Conservation (phyloP, 2,113 vertebrate species). For the Cheilinus undulatus region DNA sequence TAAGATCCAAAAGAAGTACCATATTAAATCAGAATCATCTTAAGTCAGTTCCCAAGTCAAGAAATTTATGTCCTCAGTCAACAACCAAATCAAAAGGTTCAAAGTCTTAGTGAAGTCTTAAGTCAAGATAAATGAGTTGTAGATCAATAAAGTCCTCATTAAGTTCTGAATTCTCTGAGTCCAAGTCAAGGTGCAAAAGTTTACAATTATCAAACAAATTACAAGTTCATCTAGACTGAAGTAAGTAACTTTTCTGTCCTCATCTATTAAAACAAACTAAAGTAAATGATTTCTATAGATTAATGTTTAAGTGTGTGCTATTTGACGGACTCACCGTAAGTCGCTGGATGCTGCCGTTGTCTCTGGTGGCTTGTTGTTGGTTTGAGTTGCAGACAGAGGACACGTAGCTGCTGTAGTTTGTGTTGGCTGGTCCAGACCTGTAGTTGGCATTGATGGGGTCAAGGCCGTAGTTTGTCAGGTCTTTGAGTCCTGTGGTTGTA, state of each 20-base stretch:
- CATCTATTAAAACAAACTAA: neutral
- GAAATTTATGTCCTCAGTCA: neutral
- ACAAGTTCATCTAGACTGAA: neutral
- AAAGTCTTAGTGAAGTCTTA: neutral
- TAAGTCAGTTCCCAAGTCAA: neutral
- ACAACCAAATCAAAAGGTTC: too few species aligned
- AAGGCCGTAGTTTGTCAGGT: neutral
- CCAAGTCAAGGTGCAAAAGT: too few species aligned
- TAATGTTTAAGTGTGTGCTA: neutral
- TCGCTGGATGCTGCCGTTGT: neutral
- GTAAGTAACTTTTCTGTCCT: neutral
- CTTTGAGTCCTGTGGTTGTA: constrained; percentile 7
- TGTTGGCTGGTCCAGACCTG: neutral
- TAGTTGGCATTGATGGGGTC: neutral
- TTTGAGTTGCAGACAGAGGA: neutral
- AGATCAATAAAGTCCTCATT: neutral
- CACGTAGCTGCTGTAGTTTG: neutral
- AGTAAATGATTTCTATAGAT: too few species aligned
- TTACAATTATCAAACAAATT: too few species aligned
- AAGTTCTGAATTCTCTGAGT: too few species aligned
- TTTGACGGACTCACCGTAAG: constrained; percentile 48
- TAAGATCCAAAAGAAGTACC: too few species aligned
- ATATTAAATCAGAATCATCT: neutral
- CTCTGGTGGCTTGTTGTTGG: neutral
- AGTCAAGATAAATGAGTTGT: neutral